Evolutionary conservation across 64 coral and sea anemone genomes (phyloP).

Genomic region (Montipora sp.): DNA sequence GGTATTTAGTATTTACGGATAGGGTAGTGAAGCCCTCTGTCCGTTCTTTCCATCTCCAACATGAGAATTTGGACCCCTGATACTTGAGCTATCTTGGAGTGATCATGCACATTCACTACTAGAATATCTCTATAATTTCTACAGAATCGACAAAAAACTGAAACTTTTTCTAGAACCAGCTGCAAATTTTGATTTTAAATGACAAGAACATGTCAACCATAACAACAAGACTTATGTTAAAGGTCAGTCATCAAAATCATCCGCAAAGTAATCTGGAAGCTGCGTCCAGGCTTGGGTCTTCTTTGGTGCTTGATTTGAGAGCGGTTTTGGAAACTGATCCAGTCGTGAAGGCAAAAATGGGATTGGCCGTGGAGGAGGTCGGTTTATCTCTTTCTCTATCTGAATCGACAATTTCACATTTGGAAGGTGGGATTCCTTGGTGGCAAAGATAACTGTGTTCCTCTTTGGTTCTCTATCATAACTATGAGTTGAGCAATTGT

Average conservation of each 20-base stretch:
- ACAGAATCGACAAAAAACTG: too few relatives aligned
- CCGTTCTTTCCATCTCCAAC: too few relatives aligned
- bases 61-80: too few relatives aligned
- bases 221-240: too few relatives aligned
- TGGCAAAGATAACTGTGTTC: conserved; percentile 92
- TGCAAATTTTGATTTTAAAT: too few relatives aligned
- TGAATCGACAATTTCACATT: conserved; percentile 69
- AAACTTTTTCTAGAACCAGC: too few relatives aligned
- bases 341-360: conserved; percentile 69
- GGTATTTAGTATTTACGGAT: too few relatives aligned
- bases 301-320: background rate
- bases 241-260: conserved; percentile 77
- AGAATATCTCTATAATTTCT: too few relatives aligned
- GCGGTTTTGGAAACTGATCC: conserved; percentile 6
- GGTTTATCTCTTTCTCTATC: conserved; percentile 78
- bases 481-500: conserved; percentile 79
- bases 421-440: conserved; percentile 82
- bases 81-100: too few relatives aligned
- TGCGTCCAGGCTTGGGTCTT: conserved; percentile 73
- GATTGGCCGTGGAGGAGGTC: conserved; percentile 77
- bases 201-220: too few relatives aligned
- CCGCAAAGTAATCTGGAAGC: conserved; percentile 82
- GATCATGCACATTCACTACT: too few relatives aligned
- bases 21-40: too few relatives aligned
- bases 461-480: conserved; percentile 92